Base-by-base conservation (phyloP, 2,888 invertebrate genomes). In the Steinernema hermaphroditum region DNA sequence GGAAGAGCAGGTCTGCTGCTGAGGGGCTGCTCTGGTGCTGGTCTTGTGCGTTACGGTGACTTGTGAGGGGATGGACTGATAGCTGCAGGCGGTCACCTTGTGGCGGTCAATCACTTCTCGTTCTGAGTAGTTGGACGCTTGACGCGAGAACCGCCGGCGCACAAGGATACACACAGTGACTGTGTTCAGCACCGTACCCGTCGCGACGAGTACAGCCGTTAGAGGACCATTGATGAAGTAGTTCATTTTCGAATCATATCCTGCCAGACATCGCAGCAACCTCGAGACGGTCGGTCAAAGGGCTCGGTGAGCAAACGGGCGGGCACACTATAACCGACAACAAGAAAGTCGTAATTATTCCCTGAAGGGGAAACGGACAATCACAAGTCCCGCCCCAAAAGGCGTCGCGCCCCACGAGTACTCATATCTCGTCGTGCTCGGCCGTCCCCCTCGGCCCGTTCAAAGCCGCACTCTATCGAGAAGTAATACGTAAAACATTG, bases 301-400 rank as follows among this genome's bases (percentile, higher is more conserved):
- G 62, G 29, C 29, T 62, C 62, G 62, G 62, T 62, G 62, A 29
- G 62, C 62, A 32, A 62, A 62, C 62, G 62, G 62, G 62, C 62
- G 62, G 62, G 34, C 32, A 62, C 62, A 62, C 62, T 62, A 29
- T 27, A 34, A 62, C 62, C 62, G 62, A 62, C 29, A 62, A 62
- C 32, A 62, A 62, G 62, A 62, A 62, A 62, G 32, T 62, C 62
- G 62, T 62, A 62, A 62, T 62, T 62, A 62, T 62, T 62, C 62
- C 62, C 62, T 62, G 32, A 62, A 62, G 62, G 62, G 62, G 62
- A 62, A 62, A 62, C 62, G 62, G 29, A 62, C 62, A 62, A 62
- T 62, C 62, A 62, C 29, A 62, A 34, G 34, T 27, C 62, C 22
- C 62, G 62, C 62, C 62, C 54, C 9, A 32, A 34, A 32, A 62